phyloP scores from a whole-genome alignment of 2,113 vertebrate genomes.

The Coreoperca whiteheadi region DNA sequence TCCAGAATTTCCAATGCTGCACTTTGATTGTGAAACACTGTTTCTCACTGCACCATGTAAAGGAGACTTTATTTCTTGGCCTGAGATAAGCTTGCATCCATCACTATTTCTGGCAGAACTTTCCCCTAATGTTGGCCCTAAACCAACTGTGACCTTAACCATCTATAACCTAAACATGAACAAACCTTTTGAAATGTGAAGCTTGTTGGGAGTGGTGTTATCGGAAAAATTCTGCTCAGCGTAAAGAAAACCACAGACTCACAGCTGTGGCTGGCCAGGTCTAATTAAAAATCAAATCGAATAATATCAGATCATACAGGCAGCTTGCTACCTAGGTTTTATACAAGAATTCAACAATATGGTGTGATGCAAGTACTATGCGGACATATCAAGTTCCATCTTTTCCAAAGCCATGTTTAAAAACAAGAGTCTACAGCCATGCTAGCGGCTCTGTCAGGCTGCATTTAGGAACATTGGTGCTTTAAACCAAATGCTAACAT shows the following conservation, averaged over 20 bases:
- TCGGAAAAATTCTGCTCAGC: background rate
- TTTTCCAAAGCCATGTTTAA: background rate
- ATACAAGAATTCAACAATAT: background rate
- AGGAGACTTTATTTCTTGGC: background rate
- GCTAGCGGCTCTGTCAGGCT: background rate
- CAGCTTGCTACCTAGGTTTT: background rate
- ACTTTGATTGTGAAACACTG: slow-evolving; percentile 3
- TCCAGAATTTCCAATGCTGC: background rate
- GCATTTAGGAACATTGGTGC: background rate
- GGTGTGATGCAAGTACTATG: background rate
- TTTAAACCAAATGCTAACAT: background rate
- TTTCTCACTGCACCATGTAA: background rate
- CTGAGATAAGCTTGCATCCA: background rate
- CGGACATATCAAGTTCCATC: background rate
- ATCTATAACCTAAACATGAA: background rate
- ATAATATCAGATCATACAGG: background rate
- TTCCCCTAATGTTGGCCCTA: background rate
- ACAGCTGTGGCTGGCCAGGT: background rate
- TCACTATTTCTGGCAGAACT: background rate
- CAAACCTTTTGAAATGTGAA: background rate
- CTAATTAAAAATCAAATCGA: background rate
- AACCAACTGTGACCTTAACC: background rate
- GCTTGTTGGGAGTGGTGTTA: background rate
- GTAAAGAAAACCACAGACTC: background rate
- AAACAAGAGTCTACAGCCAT: background rate